A percentile compares a stretch with the other conserved stretches of the same genome.
phyloP scores from a whole-genome alignment of 2,113 vertebrate genomes.

The Columba janthina region DNA sequence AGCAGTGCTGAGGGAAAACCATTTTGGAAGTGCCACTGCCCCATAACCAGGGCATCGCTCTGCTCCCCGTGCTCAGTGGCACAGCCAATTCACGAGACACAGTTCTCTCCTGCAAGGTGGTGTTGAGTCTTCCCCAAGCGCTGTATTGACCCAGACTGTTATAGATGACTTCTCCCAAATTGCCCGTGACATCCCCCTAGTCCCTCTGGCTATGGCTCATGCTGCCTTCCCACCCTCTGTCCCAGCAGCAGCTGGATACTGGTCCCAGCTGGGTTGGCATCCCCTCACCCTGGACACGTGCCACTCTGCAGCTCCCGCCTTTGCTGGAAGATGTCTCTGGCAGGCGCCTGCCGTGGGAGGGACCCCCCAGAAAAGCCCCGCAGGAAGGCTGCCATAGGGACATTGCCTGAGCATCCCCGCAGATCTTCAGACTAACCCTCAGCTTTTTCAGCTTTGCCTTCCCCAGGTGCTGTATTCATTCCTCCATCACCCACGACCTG shows the following conservation, averaged over 20 bases:
- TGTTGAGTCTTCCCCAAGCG: not conserved
- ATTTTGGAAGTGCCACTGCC: not conserved
- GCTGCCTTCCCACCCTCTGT: not conserved
- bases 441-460: not conserved
- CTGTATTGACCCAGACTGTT: not conserved
- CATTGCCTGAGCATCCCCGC: not conserved
- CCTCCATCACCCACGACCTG: not conserved
- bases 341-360: not conserved
- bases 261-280: not conserved
- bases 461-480: not conserved
- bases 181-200: not conserved
- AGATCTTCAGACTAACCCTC: not conserved
- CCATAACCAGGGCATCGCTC: fast-evolving
- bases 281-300: fast-evolving
- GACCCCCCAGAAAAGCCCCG: fast-evolving
- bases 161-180: not conserved
- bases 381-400: not conserved
- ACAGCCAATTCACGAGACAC: not conserved
- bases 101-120: not conserved
- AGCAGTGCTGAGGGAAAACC: not conserved
- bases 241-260: not conserved
- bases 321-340: not conserved
- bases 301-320: fast-evolving
- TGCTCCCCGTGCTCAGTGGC: fast-evolving
- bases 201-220: not conserved